phyloP scores from a whole-genome alignment of 2,113 vertebrate species.

The Antechinus stuartii region DNA sequence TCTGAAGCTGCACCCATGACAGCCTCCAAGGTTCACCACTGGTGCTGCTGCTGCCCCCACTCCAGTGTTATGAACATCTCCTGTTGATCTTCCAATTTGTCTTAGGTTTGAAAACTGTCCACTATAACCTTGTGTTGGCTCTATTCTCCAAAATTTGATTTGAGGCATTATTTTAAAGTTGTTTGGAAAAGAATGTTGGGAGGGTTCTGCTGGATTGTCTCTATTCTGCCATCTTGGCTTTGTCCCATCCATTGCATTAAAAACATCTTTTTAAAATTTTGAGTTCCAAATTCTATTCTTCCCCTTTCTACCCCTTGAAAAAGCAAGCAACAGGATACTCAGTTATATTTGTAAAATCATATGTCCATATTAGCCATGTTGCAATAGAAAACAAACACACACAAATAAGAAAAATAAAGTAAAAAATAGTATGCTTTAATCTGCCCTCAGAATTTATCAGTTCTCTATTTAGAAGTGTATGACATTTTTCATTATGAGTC shows the following conservation, averaged over 20 bases:
- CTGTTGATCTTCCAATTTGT: not conserved
- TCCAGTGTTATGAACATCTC: not conserved
- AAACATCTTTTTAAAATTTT: not conserved
- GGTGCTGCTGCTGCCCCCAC: not conserved
- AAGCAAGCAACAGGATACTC: not conserved
- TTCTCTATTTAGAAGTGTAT: not conserved
- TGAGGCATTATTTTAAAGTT: not conserved
- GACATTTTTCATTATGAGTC: not conserved
- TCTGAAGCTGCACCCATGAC: no score
- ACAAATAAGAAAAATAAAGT: not conserved
- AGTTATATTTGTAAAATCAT: not conserved
- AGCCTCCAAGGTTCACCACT: no score
- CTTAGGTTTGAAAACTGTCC: no score
- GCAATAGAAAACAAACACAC: not conserved
- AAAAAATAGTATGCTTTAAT: not conserved
- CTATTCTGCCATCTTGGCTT: not conserved
- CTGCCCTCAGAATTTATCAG: not conserved
- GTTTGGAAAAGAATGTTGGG: not conserved
- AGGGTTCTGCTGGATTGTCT: not conserved
- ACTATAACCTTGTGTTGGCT: not conserved
- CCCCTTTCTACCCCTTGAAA: not conserved
- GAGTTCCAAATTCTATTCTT: not conserved
- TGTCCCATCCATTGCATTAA: not conserved
- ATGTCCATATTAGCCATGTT: not conserved
- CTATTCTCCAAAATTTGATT: not conserved